phyloP scores from a whole-genome alignment of 2,797 vertebrate genomes.

The Sebastes matsubarae region DNA sequence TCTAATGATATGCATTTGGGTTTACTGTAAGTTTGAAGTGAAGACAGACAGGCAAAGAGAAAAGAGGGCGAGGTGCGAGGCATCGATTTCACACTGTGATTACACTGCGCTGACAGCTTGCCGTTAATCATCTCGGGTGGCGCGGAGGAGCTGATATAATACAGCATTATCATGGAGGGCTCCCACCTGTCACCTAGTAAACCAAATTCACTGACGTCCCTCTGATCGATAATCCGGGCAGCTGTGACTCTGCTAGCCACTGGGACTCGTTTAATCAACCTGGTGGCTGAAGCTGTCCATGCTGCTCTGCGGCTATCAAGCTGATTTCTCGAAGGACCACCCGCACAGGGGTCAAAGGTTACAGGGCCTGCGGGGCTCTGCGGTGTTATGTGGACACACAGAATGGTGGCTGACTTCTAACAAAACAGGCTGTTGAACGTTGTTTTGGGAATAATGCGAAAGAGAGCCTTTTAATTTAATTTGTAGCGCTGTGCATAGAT shows the following conservation, averaged over 20 bases:
- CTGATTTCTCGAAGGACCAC: conserved; percentile 55
- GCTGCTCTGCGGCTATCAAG: conserved; percentile 16
- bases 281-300: conserved; percentile 45
- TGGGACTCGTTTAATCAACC: conserved; percentile 70
- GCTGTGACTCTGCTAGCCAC: conserved; percentile 62
- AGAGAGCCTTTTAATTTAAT: not conserved
- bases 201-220: conserved; percentile 71
- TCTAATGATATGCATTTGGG: not conserved
- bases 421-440: not conserved
- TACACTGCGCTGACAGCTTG: conserved; percentile 71
- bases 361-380: not conserved
- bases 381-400: not conserved
- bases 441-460: not conserved
- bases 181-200: conserved; percentile 71
- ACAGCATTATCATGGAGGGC: conserved; percentile 71
- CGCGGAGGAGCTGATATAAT: conserved; percentile 67
- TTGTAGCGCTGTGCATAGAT: not conserved
- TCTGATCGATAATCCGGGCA: conserved; percentile 73
- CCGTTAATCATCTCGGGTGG: conserved; percentile 74
- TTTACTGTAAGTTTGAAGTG: conserved; percentile 11
- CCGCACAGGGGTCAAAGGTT: conserved; percentile 16
- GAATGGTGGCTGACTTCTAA: not conserved
- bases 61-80: not conserved
- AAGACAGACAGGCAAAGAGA: conserved; percentile 3
- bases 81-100: conserved; percentile 78